A percentile compares a stretch with the other conserved stretches of the same genome.
Conservation (phyloP, 2,797 vertebrate genomes). For the Crocodylus rhombifer region DNA sequence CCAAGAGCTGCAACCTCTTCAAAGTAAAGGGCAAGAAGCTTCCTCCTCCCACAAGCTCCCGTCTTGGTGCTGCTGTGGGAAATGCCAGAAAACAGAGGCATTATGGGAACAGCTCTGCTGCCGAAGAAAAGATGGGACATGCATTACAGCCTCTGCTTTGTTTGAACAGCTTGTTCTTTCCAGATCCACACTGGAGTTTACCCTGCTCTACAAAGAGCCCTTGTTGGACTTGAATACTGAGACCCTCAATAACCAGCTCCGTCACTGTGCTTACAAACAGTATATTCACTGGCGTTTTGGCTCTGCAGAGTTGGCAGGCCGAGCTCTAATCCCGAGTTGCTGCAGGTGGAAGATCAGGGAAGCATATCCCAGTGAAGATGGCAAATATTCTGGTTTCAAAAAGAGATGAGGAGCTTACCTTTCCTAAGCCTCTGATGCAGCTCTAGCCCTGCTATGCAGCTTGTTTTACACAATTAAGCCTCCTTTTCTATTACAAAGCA, state of each 20-base stretch:
- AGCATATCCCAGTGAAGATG: slow-evolving; percentile 76
- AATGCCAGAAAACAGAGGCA: slow-evolving; percentile 47
- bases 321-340: slow-evolving; percentile 85
- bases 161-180: slow-evolving; percentile 82
- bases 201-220: slow-evolving; percentile 85
- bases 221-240: slow-evolving; percentile 54
- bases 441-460: neutral
- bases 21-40: fast-evolving
- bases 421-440: neutral
- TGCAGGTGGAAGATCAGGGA: slow-evolving; percentile 83
- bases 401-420: neutral
- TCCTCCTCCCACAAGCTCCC: neutral
- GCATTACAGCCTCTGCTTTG: slow-evolving; percentile 78
- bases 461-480: neutral
- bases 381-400: slow-evolving; percentile 80
- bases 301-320: slow-evolving; percentile 58
- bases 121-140: slow-evolving; percentile 66
- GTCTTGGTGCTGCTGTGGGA: slow-evolving; percentile 82
- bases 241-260: slow-evolving; percentile 52
- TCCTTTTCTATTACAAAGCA: neutral
- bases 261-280: slow-evolving; percentile 83
- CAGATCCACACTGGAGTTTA: slow-evolving; percentile 74
- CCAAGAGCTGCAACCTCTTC: slow-evolving; percentile 5
- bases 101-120: slow-evolving; percentile 87
- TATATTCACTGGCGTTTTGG: slow-evolving; percentile 87